Base-by-base conservation (phyloP, 2,113 vertebrate genomes). In the Oreochromis spilurus region DNA sequence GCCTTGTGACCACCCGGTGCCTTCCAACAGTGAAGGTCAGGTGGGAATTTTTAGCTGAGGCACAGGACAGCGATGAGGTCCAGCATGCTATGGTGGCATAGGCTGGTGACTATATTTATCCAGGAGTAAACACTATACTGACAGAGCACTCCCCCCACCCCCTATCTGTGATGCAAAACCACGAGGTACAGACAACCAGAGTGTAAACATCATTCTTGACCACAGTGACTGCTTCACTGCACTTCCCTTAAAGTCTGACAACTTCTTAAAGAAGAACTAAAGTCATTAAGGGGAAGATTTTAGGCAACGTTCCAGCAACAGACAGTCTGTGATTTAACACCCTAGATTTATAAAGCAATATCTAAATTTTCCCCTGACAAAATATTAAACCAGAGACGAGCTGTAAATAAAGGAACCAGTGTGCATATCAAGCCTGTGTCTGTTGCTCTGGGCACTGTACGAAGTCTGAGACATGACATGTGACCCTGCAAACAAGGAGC, bases 101-200 rank as follows among this genome's bases (percentile, higher is more conserved):
- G 93, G 79, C 94, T 95, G 93, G 88, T 5, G 92, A 96, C 97
- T 99, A 99, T 98, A 98, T 99, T 99, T 99, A 98, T 96, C 98
- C 96, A 67, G 84, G 94, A 95, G 97, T 96, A 97, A 97, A 98
- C 96, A 97, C 95, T 97, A 97, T 96, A 96, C 97, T 97, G 97
- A 96, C 97, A 96, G 96, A 97, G 97, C 96, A 96, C 95, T 80
- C 91, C 96, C 95, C 96, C 95, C 26, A 91, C 93, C 91, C 94
- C 93, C 94, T 95, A 96, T 93, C 93, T 92, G 95, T 96, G 95
- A 95, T 95, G 96, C 95, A 77, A 87, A 94, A 96, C 96, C 96
- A 97, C 91, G 94, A 96, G 96, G 94, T 92, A 72, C 95, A 84
- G 90, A 92, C 92, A 91, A 95, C 89, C 88, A 85, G 84, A 85